These are phyloP conservation scores for Melanotaenia trifasciata DNA, from an alignment of 2,797 vertebrate genomes.

Conservation along the genomic window DNA sequence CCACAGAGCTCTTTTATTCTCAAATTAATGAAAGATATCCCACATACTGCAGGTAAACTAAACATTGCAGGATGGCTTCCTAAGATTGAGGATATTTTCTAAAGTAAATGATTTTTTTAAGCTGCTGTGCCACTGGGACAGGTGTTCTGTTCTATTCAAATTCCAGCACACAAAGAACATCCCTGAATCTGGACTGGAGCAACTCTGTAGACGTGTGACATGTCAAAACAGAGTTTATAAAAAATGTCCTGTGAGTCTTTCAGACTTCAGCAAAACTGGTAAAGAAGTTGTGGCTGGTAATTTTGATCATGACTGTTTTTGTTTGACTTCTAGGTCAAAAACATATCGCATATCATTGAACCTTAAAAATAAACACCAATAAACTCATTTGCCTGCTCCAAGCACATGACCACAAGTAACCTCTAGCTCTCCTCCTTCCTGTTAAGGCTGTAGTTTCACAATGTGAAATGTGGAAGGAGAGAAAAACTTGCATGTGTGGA, in stretches of 20 bases:
- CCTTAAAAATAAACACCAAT: slow-evolving; percentile 21
- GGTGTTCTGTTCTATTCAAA: neutral
- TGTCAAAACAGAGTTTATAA: neutral
- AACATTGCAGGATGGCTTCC: neutral
- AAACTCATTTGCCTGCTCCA: slow-evolving; percentile 5
- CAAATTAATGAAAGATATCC: neutral
- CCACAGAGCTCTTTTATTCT: neutral
- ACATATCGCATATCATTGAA: neutral
- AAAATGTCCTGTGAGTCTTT: neutral
- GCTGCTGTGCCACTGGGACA: neutral
- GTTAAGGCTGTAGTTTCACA: slow-evolving; percentile 39
- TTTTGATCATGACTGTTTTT: neutral
- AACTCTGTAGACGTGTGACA: neutral
- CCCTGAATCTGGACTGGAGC: neutral
- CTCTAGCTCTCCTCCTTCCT: slow-evolving; percentile 9
- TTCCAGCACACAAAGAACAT: neutral
- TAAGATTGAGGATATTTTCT: neutral
- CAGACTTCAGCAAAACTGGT: neutral
- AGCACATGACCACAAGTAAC: slow-evolving; percentile 31
- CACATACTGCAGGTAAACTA: neutral
- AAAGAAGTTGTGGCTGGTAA: neutral
- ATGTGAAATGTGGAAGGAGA: slow-evolving; percentile 43
- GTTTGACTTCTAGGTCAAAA: neutral
- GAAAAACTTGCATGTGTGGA: slow-evolving; percentile 33
- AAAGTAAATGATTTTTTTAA: neutral